A percentile compares a stretch with the other conserved stretches of the same genome.
phyloP scores from a whole-genome alignment of 2,797 vertebrate species.

The Sebastes hubbsi region DNA sequence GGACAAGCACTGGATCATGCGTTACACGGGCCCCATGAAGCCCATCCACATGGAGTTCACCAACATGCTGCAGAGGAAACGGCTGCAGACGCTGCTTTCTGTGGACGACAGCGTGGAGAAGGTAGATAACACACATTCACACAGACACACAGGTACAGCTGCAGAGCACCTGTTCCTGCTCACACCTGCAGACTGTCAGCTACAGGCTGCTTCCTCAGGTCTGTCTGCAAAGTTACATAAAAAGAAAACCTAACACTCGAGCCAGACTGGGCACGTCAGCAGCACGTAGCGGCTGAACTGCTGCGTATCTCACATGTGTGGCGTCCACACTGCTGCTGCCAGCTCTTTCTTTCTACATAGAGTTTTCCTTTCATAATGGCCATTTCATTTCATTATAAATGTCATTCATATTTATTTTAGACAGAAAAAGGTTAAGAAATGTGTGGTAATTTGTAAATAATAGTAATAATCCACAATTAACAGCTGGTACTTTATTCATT shows the following conservation, averaged over 20 bases:
- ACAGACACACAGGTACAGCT: background rate
- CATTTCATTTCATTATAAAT: too few species aligned
- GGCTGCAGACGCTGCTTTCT: conserved; percentile 94
- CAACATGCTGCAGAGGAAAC: conserved; percentile 94
- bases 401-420: rapidly evolving
- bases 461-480: too few species aligned
- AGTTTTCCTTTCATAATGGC: too few species aligned
- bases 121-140: conserved; percentile 69
- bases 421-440: too few species aligned
- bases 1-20: conserved; percentile 99
- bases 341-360: too few species aligned
- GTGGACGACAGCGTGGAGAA: conserved; percentile 95
- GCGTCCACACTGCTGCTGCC: too few species aligned
- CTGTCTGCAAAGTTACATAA: background rate
- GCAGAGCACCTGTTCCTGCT: background rate
- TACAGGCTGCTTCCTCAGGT: background rate
- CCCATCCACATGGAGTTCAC: conserved; percentile 99
- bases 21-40: conserved; percentile 95
- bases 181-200: too few species aligned
- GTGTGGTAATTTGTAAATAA: too few species aligned
- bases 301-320: too few species aligned
- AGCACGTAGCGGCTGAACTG: too few species aligned
- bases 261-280: too few species aligned
- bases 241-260: background rate
- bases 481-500: too few species aligned